phyloP scores from a whole-genome alignment of 1,140 invertebrate species.

The Homarus americanus region DNA sequence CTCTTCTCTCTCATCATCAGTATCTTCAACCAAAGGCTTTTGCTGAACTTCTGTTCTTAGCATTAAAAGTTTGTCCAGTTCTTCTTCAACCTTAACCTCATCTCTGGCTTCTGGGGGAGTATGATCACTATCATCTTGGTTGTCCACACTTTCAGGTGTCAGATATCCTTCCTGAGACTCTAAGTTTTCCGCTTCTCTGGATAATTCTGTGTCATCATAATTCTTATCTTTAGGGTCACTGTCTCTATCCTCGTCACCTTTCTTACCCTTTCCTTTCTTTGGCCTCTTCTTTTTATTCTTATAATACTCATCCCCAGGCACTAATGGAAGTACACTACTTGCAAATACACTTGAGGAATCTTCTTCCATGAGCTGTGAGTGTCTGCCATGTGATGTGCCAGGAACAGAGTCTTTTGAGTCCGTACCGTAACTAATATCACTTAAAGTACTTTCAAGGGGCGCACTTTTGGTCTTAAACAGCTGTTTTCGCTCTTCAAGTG shows the following conservation, averaged over 20 bases:
- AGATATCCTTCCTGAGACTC: background rate
- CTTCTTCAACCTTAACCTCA: background rate
- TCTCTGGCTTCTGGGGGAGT: background rate
- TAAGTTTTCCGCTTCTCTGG: background rate
- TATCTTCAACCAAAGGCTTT: background rate
- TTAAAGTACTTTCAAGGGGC: constrained; percentile 49
- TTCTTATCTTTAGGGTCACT: background rate
- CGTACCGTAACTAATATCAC: background rate
- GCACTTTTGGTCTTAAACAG: constrained; percentile 53
- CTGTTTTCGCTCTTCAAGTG: constrained; percentile 65
- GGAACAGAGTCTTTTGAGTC: background rate
- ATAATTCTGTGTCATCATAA: background rate
- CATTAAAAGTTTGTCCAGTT: background rate
- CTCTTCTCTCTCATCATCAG: background rate
- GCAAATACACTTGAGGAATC: background rate
- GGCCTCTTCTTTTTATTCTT: constrained; percentile 72
- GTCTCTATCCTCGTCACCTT: constrained; percentile 40
- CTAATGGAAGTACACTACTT: background rate
- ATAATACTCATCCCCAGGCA: constrained; percentile 69
- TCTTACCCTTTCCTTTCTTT: constrained; percentile 52
- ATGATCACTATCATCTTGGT: background rate
- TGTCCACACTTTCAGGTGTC: background rate
- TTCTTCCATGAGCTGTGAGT: background rate
- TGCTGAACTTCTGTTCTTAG: background rate
- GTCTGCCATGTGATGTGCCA: constrained; percentile 20